Evolutionary conservation across 2,888 invertebrate species (phyloP), one percentile per base, ranked within the genome.

Genomic region (Cybosia mesomella): DNA sequence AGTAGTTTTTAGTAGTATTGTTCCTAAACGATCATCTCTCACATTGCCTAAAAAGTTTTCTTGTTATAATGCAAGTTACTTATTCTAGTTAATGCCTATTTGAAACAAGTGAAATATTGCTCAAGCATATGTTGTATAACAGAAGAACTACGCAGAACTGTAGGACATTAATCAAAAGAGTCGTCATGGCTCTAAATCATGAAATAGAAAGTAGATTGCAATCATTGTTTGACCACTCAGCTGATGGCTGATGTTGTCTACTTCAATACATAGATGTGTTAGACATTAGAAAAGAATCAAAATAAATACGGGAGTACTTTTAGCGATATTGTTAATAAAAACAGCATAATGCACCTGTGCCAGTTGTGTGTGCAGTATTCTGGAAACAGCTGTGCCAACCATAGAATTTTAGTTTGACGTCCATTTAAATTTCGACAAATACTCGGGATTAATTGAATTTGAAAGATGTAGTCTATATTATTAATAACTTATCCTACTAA

Each of bases 201-300:
- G 89, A 91, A 91, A 91, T 90, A 89, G 91, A 92, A 91, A 92
- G 91, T 89, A 81, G 80, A 85, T 83, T 80, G 82, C 77, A 75
- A 86, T 84, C 82, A 82, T 83, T 84, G 79, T 81, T 77, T 83
- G 84, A 81, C 77, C 77, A 75, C 71, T 82, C 78, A 81, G 80
- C 73, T 82, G 80, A 79, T 82, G 79, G 81, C 77, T 77, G 11
- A 43, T 43, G 49, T 9, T 55, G 54, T 22, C 22, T 73, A 76
- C 77, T 83, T 81, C 81, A n/a, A 18, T 63, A 7, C 8, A 62
- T 32, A 53, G 21, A 53, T 34, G 22, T 63, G 15, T 54, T 34
- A 21, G 11, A 21, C 11, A 34, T 28, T 22, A 54, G 22, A 63
- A 54, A 22, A 54, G 9, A 58, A n/a, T 10, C 22, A 24, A 13